phyloP scores from a whole-genome alignment of 2,888 invertebrate genomes.

The Kuschelorhynchus macadamiae region DNA sequence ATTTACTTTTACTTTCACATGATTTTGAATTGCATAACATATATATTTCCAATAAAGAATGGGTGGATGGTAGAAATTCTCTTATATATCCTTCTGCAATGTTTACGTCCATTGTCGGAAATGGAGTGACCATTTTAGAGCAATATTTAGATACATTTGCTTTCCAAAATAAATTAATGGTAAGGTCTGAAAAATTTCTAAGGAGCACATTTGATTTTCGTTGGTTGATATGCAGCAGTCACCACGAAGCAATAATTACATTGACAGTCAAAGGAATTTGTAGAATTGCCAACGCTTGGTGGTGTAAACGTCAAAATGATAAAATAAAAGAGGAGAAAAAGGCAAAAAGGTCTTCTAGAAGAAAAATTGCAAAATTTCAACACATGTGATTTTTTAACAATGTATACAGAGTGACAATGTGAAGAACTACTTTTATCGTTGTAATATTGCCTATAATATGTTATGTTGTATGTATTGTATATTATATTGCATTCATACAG shows the following conservation, averaged over 20 bases:
- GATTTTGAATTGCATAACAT: constrained; percentile 14
- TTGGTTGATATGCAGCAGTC: constrained; percentile 5
- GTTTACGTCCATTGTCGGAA: constrained; percentile 14
- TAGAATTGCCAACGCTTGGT: constrained; percentile 22
- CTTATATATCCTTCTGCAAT: constrained; percentile 7
- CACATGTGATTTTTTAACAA: too few relatives aligned
- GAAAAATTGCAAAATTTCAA: constrained; percentile 5
- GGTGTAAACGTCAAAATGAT: constrained; percentile 9
- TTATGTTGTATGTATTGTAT: too few relatives aligned
- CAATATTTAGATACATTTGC: constrained; percentile 5
- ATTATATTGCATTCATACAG: too few relatives aligned
- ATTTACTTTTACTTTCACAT: constrained; percentile 24
- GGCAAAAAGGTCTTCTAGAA: background rate
- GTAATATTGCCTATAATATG: too few relatives aligned
- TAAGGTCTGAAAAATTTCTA: background rate
- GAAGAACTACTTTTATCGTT: too few relatives aligned
- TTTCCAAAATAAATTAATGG: constrained; percentile 3
- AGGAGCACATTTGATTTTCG: background rate
- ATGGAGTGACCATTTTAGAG: constrained; percentile 11
- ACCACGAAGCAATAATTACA: too few relatives aligned
- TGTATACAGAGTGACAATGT: too few relatives aligned
- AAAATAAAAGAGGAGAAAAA: constrained; percentile 1
- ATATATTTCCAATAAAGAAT: constrained; percentile 17
- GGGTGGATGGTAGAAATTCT: background rate
- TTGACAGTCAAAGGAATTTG: constrained; percentile 5